A percentile compares a stretch with the other conserved stretches of the same genome.
phyloP scores from a whole-genome alignment of 2,888 invertebrate species.

The Cryptocephalus primarius region DNA sequence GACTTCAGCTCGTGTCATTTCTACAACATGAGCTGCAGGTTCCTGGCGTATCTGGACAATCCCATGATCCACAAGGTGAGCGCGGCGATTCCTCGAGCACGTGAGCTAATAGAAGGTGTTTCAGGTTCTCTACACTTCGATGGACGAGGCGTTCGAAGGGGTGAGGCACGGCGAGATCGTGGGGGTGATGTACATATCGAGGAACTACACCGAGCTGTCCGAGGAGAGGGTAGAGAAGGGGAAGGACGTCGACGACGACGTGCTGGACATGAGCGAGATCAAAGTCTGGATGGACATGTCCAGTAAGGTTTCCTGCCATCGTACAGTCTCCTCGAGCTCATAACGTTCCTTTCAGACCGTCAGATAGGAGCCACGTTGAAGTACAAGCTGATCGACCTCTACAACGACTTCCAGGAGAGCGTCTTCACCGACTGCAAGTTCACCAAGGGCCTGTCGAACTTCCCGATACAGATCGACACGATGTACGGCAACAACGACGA shows the following conservation, averaged over 20 bases:
- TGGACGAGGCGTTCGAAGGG: constrained; percentile 43
- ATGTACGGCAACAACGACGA: constrained; percentile 56
- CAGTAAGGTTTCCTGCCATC: constrained; percentile 5
- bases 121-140: constrained; percentile 42
- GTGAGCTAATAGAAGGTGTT: neutral
- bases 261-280: constrained; percentile 51
- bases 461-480: constrained; percentile 52
- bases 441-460: constrained; percentile 43
- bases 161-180: constrained; percentile 45
- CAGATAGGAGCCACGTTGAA: constrained; percentile 58
- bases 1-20: constrained; percentile 37
- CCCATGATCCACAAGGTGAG: constrained; percentile 37
- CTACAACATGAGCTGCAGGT: constrained; percentile 49
- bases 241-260: constrained; percentile 42
- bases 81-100: neutral
- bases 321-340: neutral
- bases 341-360: constrained; percentile 50
- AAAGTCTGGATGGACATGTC: constrained; percentile 46
- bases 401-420: constrained; percentile 48
- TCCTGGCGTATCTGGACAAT: constrained; percentile 47
- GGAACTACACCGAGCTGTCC: constrained; percentile 61
- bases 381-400: constrained; percentile 50
- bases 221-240: constrained; percentile 43
- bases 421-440: constrained; percentile 55
- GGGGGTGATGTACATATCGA: constrained; percentile 56